Evolutionary conservation across 1,140 invertebrate species (phyloP), one percentile per base, ranked within the genome.

Genomic region (Nasonia longicornis): DNA sequence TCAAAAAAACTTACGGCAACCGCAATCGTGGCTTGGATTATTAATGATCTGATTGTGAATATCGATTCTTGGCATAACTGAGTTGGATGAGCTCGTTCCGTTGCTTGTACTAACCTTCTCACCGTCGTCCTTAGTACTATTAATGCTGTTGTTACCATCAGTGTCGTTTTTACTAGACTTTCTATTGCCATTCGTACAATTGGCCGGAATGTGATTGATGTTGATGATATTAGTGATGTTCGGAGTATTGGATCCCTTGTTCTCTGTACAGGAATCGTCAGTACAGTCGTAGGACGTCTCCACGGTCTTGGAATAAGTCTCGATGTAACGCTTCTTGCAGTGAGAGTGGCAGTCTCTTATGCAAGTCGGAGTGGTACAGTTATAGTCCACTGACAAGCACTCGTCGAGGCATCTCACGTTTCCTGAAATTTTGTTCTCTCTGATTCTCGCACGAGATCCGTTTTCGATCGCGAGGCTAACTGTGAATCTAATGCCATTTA

Each of bases 201-300:
- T 69, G 0, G 77, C 63, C 1, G 85, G 3, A 38, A 76, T 76
- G 45, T 84, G 85, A 12, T 86, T 85, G n/a, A 90, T 86, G 31
- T 87, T 84, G 8, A 90, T 85, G 35, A 85, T 88, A 0, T 88
- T 88, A 0, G 86, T 88, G n/a, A 90, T 84, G 31, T 90, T 90
- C 0, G 84, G 84, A 1, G 58, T 64, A 1, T 38, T 70, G 4
- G 73, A 22, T 10, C 38, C 69, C 0, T 11, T 64, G 0, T 22
- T 71, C 0, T 35, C 58, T n/a, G 14, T 71, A 74, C 88, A 88
- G 12, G 86, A 76, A 14, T 64, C 84, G 10, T 81, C 66, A 0
- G 11, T 22, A 67, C 87, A 86, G 2, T 85, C 83, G 22, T 82
- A 77, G 1, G 48, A 66, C 22, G 74, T 67, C 8, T 83, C 81